These are phyloP conservation scores for Micrasema minimum DNA, from an alignment of 1,140 invertebrate species.

Conservation along the genomic window DNA sequence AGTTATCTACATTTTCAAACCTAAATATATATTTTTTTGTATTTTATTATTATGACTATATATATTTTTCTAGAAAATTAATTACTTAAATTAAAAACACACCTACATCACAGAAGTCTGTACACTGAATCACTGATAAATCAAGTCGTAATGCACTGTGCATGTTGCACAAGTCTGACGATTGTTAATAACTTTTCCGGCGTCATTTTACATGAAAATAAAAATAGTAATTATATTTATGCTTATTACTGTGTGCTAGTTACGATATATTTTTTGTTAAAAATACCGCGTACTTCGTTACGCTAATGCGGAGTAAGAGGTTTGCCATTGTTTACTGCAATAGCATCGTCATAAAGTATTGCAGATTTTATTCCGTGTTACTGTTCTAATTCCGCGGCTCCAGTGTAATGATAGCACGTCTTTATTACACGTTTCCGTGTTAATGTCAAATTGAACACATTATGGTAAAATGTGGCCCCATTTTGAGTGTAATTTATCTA, in stretches of 20 bases:
- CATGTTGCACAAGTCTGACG: too few relatives aligned
- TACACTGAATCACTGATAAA: too few relatives aligned
- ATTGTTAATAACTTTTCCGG: too few relatives aligned
- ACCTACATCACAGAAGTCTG: too few relatives aligned
- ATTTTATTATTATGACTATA: not conserved
- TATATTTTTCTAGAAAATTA: not conserved
- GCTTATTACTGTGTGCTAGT: not conserved
- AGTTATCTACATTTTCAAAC: too few relatives aligned
- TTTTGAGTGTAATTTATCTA: not conserved
- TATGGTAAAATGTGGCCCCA: not conserved
- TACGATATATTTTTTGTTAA: not conserved
- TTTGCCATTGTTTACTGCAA: not conserved
- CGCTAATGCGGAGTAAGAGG: not conserved
- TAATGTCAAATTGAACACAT: slow-evolving; percentile 10
- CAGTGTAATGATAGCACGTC: slow-evolving; percentile 5
- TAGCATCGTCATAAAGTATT: not conserved
- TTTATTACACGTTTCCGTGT: slow-evolving; percentile 17
- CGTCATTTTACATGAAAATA: too few relatives aligned
- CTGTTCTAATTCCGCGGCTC: not conserved
- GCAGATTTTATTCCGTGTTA: not conserved
- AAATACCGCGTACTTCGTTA: not conserved
- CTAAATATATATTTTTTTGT: not conserved
- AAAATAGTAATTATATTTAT: too few relatives aligned
- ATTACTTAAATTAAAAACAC: too few relatives aligned
- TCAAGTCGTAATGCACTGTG: too few relatives aligned